Evolutionary conservation across 2,797 vertebrate species (phyloP).

Genomic region (Pseudomugil gertrudae): DNA sequence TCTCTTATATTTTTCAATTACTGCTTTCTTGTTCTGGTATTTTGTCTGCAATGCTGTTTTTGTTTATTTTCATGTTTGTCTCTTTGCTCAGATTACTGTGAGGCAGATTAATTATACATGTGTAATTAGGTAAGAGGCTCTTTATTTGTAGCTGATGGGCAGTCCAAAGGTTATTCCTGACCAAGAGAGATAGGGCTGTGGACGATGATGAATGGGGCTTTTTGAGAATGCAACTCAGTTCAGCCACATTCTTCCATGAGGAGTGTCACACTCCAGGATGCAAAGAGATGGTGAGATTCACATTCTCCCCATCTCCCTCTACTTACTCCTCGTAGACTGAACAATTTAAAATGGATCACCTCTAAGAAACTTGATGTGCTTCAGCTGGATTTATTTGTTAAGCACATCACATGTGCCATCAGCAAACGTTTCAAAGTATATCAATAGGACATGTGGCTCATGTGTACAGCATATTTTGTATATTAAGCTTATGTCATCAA

Average conservation of each 20-base stretch:
- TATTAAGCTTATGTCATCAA: too few relatives aligned
- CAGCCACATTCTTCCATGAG: slow-evolving; percentile 44
- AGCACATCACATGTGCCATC: slow-evolving; percentile 48
- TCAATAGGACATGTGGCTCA: too few relatives aligned
- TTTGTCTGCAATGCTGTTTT: neutral
- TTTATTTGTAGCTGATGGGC: slow-evolving; percentile 53
- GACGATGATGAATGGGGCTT: slow-evolving; percentile 77
- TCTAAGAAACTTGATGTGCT: slow-evolving; percentile 47
- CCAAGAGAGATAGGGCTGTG: slow-evolving; percentile 58
- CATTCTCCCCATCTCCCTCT: slow-evolving; percentile 47
- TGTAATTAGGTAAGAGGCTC: slow-evolving; percentile 52
- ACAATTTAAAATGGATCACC: slow-evolving; percentile 49
- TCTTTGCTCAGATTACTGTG: slow-evolving; percentile 33
- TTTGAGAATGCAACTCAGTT: slow-evolving; percentile 63
- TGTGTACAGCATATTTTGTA: too few relatives aligned
- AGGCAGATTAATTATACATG: slow-evolving; percentile 33
- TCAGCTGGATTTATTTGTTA: slow-evolving; percentile 49
- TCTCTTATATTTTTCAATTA: neutral
- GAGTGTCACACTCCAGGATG: slow-evolving; percentile 41
- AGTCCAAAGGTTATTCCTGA: slow-evolving; percentile 62
- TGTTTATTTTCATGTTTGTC: neutral
- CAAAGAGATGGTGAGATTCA: slow-evolving; percentile 48
- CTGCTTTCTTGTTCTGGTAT: neutral
- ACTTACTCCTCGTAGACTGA: slow-evolving; percentile 56
- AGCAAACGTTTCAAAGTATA: too few relatives aligned